Evolutionary conservation across 2,888 invertebrate species (phyloP), one percentile per base, ranked within the genome.

Genomic region (Lissonota sp.): DNA sequence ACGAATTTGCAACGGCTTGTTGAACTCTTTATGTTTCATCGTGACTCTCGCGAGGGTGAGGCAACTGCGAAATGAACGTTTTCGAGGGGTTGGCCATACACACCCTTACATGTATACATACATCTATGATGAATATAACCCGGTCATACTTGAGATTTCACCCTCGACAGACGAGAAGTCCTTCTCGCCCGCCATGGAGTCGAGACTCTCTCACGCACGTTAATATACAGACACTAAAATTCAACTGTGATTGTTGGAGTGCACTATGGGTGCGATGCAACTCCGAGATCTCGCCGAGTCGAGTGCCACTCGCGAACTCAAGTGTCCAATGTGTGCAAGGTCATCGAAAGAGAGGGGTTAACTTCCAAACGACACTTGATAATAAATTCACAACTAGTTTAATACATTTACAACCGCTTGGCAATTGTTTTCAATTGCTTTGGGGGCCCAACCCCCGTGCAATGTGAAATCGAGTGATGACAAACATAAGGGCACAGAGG

Each of bases 381-480:
- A 26, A 26, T 26, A 53, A 74, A 80, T 83, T 83, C 62, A 75
- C 80, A 84, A 77, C 83, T 80, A 87, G 82, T 86, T 88, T 87
- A 88, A 89, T 89, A 88, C 88, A 88, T 88, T 89, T 86, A 87
- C 87, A 84, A 87, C 86, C 87, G 86, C 86, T 86, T 85, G 84
- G 85, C 86, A 87, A 89, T 90, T 88, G 88, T 90, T 88, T 89
- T 84, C 77, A 62, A 84, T 66, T 78, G 73, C 46, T 12, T 42
- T 55, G n/a, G 26, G 76, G 64, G 67, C 62, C 5, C 49, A 8
- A 55, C 26, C 26, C 3, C 26, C 26, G 26, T 26, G 26, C 26
- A 26, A 26, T 26, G 26, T 26, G 1, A 26, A 26, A 26, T 26
- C 26, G 26, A 26, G 26, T 26, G 26, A 2, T 26, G 26, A 26